These are phyloP conservation scores for Tetraodon nigroviridis DNA, from an alignment of 2,113 vertebrate species.

Conservation along the genomic window DNA sequence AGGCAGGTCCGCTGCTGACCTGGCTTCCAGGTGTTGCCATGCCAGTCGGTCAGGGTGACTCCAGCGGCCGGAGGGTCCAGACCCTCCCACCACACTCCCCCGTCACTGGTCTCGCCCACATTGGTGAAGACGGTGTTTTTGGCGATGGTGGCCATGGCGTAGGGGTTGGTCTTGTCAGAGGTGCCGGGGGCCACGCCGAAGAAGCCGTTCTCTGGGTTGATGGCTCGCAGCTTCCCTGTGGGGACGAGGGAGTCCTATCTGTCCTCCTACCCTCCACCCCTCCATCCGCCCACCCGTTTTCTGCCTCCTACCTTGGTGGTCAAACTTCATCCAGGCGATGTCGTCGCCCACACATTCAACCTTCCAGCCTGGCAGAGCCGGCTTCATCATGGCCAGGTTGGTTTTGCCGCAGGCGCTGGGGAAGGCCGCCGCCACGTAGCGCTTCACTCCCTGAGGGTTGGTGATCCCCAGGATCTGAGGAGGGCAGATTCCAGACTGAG, in stretches of 20 bases:
- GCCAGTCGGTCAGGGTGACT: slow-evolving; percentile 86
- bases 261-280: too few species aligned
- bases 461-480: slow-evolving; percentile 91
- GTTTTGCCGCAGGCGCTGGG: slow-evolving; percentile 98
- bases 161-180: slow-evolving; percentile 92
- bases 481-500: not conserved
- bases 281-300: not conserved
- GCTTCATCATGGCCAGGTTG: slow-evolving; percentile 97
- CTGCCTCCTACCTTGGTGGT: slow-evolving; percentile 80
- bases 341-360: slow-evolving; percentile 95
- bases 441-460: slow-evolving; percentile 89
- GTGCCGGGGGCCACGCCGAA: slow-evolving; percentile 96
- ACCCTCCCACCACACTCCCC: slow-evolving; percentile 94
- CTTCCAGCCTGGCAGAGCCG: slow-evolving; percentile 90
- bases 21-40: slow-evolving; percentile 82
- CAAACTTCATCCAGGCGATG: slow-evolving; percentile 99
- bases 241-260: too few species aligned
- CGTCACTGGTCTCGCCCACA: slow-evolving; percentile 91
- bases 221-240: slow-evolving; percentile 91
- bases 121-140: slow-evolving; percentile 96
- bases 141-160: slow-evolving; percentile 89
- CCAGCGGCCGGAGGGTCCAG: slow-evolving; percentile 75
- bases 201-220: slow-evolving; percentile 98
- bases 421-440: slow-evolving; percentile 92
- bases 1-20: slow-evolving; percentile 42